These are phyloP conservation scores for Australoheros scitulus DNA, from an alignment of 2,113 vertebrate species.

Conservation along the genomic window DNA sequence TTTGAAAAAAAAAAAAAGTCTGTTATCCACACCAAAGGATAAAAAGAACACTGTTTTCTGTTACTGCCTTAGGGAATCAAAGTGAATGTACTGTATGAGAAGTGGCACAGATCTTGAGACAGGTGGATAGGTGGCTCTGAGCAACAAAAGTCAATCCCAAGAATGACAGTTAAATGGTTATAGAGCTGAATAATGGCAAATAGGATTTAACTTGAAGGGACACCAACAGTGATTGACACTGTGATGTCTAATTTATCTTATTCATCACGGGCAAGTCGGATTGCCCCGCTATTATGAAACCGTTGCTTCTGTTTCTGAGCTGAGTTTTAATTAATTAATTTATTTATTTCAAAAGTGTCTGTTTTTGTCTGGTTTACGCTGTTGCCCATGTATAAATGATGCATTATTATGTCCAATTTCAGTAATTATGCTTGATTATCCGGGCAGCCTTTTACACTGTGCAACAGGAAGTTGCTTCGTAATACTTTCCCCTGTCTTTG, in stretches of 20 bases:
- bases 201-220: slow-evolving; percentile 14
- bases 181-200: slow-evolving; percentile 15
- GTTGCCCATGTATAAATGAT: slow-evolving; percentile 37
- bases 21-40: slow-evolving; percentile 89
- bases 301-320: slow-evolving; percentile 2
- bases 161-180: slow-evolving; percentile 17
- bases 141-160: slow-evolving; percentile 1
- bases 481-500: slow-evolving; percentile 29
- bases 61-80: slow-evolving; percentile 90
- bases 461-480: slow-evolving; percentile 24
- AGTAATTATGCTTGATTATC: slow-evolving; percentile 16
- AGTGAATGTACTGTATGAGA: slow-evolving; percentile 90
- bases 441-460: slow-evolving; percentile 27
- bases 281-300: slow-evolving; percentile 14
- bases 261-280: neutral
- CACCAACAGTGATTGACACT: slow-evolving; percentile 24
- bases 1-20: slow-evolving; percentile 69
- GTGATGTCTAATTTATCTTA: slow-evolving; percentile 34
- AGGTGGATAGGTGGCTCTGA: slow-evolving; percentile 76
- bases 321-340: slow-evolving; percentile 17
- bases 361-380: slow-evolving; percentile 6
- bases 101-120: slow-evolving; percentile 69
- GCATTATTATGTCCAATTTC: slow-evolving; percentile 27
- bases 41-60: slow-evolving; percentile 78
- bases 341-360: neutral